A percentile compares a stretch with the other conserved stretches of the same genome.
Conservation (phyloP, 2,888 invertebrate genomes). For the Acanthococcus lagerstroemiae region DNA sequence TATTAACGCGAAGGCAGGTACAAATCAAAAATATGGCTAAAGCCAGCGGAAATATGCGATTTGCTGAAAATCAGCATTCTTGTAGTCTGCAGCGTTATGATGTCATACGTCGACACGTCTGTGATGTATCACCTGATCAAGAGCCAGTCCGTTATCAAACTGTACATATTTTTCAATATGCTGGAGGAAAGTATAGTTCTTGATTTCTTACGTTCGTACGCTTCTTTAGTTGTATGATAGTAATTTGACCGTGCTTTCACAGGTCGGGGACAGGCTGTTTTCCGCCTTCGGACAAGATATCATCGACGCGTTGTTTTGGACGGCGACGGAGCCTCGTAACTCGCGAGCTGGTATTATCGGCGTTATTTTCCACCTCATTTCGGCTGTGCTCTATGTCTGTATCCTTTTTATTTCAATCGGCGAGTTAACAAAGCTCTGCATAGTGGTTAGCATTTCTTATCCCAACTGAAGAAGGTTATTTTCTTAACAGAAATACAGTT, state of each 20-base stretch:
- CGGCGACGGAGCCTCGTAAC: conserved; percentile 87
- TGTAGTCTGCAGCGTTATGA: conserved; percentile 66
- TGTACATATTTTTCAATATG: conserved; percentile 99
- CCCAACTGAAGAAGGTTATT: no score
- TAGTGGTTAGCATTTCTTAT: no score
- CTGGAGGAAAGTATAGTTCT: conserved; percentile 59
- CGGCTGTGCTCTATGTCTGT: conserved; percentile 88
- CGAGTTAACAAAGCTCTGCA: no score
- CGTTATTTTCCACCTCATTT: conserved; percentile 77
- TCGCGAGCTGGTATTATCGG: conserved; percentile 74
- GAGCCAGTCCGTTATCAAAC: conserved; percentile 96
- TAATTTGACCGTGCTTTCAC: no score
- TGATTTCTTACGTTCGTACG: conserved; percentile 38
- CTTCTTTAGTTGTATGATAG: no score
- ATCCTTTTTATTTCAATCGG: conserved; percentile 55
- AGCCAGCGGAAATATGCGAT: conserved; percentile 91
- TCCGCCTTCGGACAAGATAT: conserved; percentile 97
- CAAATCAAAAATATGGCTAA: conserved; percentile 52
- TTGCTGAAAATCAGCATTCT: conserved; percentile 84
- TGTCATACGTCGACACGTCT: conserved; percentile 91
- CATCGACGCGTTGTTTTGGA: conserved; percentile 96
- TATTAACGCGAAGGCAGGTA: conserved; percentile 37
- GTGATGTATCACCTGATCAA: conserved; percentile 95
- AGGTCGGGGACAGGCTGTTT: conserved; percentile 69
- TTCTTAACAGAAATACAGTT: conserved; percentile 40